Base-by-base conservation (phyloP, 2,113 vertebrate species). In the Podarcis muralis region DNA sequence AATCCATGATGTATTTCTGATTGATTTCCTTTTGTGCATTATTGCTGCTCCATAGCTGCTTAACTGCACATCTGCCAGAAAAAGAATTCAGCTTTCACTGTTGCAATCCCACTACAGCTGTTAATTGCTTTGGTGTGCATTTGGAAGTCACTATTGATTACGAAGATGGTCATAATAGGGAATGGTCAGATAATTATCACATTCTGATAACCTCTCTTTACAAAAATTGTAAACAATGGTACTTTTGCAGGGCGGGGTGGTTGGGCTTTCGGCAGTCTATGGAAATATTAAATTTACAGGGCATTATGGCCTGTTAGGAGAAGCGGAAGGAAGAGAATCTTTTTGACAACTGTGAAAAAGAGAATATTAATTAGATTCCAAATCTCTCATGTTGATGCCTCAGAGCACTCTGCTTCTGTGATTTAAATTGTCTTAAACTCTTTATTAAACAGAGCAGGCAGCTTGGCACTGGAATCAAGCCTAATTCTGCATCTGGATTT, bases 401-500 rank as follows among this genome's bases (percentile, higher is more conserved):
- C 93, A 88, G 88, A 81, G 82, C 90, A 92, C 93, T 94, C 92
- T 85, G 84, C 88, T 93, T 89, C 81, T 95, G 94, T 91, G 92
- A 85, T 95, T 96, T 95, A 93, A 92, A 85, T 94, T 92, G 84
- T 81, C 81, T 92, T 91, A 94, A 94, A 93, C 87, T 95, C 93
- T 94, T 94, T 93, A 94, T 94, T 96, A 94, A 97, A 89, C 87
- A 94, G 94, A 93, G 86, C 90, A 94, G 92, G 93, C 91, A 96
- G 86, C 90, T 94, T 95, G 95, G 95, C 91, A 92, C 57, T 83
- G 85, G 87, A 95, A 91, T 92, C 90, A 93, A 94, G 91, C 85
- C 88, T 87, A 90, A 80, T 93, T 95, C 92, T 95, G 93, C 93
- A 95, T 95, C 95, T 97, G 96, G 91, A 89, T 95, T 96, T 96